Conservation (phyloP, 2,888 invertebrate species). For the Caenorhabditis angaria region DNA sequence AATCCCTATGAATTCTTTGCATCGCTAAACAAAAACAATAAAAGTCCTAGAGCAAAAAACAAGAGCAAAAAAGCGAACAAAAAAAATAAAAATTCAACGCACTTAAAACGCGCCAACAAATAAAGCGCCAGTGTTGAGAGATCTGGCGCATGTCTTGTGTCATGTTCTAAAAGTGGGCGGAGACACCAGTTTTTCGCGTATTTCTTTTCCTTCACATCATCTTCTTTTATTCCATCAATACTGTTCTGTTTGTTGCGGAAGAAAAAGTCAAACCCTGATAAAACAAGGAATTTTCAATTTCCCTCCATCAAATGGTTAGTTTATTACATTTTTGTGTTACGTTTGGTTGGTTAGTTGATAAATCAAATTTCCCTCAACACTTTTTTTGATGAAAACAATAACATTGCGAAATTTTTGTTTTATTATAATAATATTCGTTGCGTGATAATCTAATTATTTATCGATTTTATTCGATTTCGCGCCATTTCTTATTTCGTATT, state of each 20-base stretch:
- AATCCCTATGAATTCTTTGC: too few species aligned
- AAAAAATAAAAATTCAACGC: slow-evolving; percentile 18
- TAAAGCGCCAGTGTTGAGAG: slow-evolving; percentile 15
- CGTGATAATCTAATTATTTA: background rate
- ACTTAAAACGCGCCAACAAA: background rate
- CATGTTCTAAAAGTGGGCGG: slow-evolving; percentile 23
- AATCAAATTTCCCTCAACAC: background rate
- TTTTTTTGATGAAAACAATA: slow-evolving; percentile 1
- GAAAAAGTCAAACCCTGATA: background rate
- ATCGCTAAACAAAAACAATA: slow-evolving; percentile 3
- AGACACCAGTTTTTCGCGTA: slow-evolving; percentile 12
- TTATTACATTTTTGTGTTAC: background rate
- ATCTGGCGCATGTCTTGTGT: slow-evolving; percentile 12
- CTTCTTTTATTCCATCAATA: slow-evolving; percentile 5
- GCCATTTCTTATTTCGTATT: background rate
- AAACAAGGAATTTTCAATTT: background rate
- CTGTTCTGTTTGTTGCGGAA: background rate
- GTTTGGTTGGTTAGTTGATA: too few species aligned
- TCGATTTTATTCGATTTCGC: background rate
- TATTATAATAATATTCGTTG: background rate
- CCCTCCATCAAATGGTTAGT: background rate
- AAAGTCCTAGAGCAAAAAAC: background rate
- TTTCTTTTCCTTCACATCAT: background rate
- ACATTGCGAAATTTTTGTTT: background rate
- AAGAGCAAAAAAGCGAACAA: slow-evolving; percentile 3